Evolutionary conservation across 2,888 invertebrate species (phyloP).

Genomic region (Rugalucina vietnamica): DNA sequence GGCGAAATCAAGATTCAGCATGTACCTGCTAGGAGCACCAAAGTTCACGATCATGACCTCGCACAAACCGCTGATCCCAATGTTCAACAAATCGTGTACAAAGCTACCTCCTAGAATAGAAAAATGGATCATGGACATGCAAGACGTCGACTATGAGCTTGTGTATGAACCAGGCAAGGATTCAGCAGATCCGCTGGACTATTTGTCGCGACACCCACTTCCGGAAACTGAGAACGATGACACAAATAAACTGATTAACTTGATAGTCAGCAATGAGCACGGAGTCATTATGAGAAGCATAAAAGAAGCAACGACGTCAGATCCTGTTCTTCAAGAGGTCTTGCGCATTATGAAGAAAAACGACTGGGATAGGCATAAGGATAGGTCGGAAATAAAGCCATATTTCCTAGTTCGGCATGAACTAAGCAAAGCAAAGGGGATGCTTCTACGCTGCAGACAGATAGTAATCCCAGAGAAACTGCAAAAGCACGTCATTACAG

Average conservation of each 20-base stretch:
- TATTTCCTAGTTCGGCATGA: background rate
- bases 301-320: background rate
- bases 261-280: background rate
- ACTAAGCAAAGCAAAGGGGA: background rate
- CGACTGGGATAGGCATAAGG: background rate
- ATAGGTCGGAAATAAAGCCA: background rate
- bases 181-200: background rate
- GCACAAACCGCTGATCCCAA: too few species aligned
- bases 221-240: background rate
- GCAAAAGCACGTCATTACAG: constrained; percentile 16
- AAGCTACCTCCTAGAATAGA: constrained; percentile 16
- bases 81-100: constrained; percentile 4
- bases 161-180: background rate
- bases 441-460: constrained; percentile 8
- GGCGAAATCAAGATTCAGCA: constrained; percentile 35
- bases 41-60: constrained; percentile 36
- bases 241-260: too few species aligned
- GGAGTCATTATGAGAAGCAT: background rate
- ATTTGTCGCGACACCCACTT: background rate
- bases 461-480: constrained; percentile 22
- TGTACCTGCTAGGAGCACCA: constrained; percentile 41
- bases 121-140: constrained; percentile 42
- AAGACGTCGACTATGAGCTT: constrained; percentile 40
- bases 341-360: background rate
- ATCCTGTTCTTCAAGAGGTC: background rate